phyloP scores from a whole-genome alignment of 2,888 invertebrate genomes.

The Amiota mariae region DNA sequence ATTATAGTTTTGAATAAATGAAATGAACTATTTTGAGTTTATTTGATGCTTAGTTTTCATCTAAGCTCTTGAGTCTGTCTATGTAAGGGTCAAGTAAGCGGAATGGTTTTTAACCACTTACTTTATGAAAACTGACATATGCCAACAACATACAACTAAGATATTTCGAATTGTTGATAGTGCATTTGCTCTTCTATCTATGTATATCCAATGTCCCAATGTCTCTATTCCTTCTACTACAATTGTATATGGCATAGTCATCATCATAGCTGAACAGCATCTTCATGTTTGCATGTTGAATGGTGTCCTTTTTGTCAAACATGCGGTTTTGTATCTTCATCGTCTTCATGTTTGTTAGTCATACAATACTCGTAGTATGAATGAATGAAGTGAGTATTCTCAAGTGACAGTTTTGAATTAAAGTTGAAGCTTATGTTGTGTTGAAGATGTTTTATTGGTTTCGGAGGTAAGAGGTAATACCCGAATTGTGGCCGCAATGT shows the following conservation, averaged over 20 bases:
- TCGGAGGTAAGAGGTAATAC: too few relatives aligned
- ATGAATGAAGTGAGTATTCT: conserved; percentile 45
- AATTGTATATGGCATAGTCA: neutral
- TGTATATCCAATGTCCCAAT: neutral
- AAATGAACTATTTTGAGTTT: neutral
- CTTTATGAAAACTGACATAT: conserved; percentile 64
- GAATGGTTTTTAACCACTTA: conserved; percentile 20
- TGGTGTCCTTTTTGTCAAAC: neutral
- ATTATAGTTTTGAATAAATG: neutral
- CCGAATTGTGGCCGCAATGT: too few relatives aligned
- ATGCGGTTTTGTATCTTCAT: conserved; percentile 11
- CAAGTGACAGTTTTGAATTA: conserved; percentile 38
- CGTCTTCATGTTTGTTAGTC: conserved; percentile 36
- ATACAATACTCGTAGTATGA: conserved; percentile 37
- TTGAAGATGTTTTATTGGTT: too few relatives aligned
- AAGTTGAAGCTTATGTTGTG: too few relatives aligned
- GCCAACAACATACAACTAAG: conserved; percentile 55
- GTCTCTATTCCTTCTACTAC: neutral
- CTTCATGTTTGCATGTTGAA: neutral
- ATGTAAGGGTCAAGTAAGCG: neutral
- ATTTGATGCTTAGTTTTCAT: too few relatives aligned
- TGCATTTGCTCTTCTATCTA: too few relatives aligned
- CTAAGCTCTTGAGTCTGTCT: too few relatives aligned
- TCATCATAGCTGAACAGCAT: too few relatives aligned
- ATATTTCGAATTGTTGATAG: neutral